Evolutionary conservation across 2,888 invertebrate genomes (phyloP), one percentile per base, ranked within the genome.

Genomic region (Macrosiphum euphorbiae): DNA sequence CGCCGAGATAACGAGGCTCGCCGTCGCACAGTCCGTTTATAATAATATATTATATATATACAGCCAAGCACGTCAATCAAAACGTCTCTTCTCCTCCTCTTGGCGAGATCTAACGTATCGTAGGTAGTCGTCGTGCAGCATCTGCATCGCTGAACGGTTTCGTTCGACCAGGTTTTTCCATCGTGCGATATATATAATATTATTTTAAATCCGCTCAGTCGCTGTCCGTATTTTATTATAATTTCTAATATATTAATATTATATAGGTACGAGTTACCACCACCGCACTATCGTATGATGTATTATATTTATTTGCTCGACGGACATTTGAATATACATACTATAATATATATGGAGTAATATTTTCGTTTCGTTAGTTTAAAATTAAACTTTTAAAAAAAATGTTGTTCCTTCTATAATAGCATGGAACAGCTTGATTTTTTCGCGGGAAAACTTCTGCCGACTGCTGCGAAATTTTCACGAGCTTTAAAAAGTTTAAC

Each of bases 1-100:
- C 52, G 35, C 26, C 11, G 89, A 58, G 84, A 58, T 89, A 90
- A 90, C 94, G 94, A 90, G 90, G 90, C 35, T 3, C 1, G 50
- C 13, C 50, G n/a, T 13, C 67, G 67, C 28, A 0, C n/a, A 4
- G 35, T 78, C 78, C 8, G 78, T 3, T 20, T 61, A 24, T 47
- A 61, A 24, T 90, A 44, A 2, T 10, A 13, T n/a, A 61, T 26
- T 28, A n/a, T 84, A 26, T 55, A 50, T 52, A 2, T 4, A 26
- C 28, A 1, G 28, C 26, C 20, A 7, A 11, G 26, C 16, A 52
- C 84, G 91, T 85, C 91, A 91, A 91, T 91, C 91, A 44, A 90
- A 91, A 91, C 35, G 84, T 41, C 55, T 41, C 55, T 91, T 55
- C 35, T 90, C 52, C 13, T 78, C 67, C 16, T 78, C 61, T 67